Evolutionary conservation across 2,888 invertebrate genomes (phyloP), one percentile per base, ranked within the genome.

Genomic region (Tolmerus cingulatus): DNA sequence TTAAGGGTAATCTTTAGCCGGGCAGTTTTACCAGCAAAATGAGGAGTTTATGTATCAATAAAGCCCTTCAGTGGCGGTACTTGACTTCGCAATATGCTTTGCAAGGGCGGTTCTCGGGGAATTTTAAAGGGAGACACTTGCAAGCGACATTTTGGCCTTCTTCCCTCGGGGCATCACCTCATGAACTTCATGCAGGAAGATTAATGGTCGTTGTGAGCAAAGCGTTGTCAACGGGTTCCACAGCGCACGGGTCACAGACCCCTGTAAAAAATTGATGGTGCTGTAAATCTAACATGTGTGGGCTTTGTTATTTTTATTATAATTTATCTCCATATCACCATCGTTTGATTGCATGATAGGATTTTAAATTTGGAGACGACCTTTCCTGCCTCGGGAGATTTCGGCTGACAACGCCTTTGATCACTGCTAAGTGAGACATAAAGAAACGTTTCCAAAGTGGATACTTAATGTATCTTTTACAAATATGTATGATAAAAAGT

Each of bases 261-360:
- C 66, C 66, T 66, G 66, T 66, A 66, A 66, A 66, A 66, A 66
- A 23, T 66, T 66, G 66, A 66, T 66, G 66, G 66, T 12, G 27
- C 23, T 66, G 66, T 66, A 66, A 66, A 66, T 78, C 78, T 40
- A 43, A 78, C 78, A 78, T 78, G 78, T n/a, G n/a, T 8, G 23
- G 23, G 78, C 37, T 40, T 78, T 78, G 78, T 78, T 43, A 43
- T 43, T 43, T 78, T 78, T 78, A 78, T 34, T 78, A 78, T 78
- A 78, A 78, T 78, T 78, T 40, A 78, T 43, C 78, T 78, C 14
- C 78, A 78, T 43, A 43, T 78, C 78, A 40, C 19, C 78, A 78
- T 43, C 78, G 43, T 78, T 43, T 43, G 78, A 43, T 78, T 37
- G 78, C n/a, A 78, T 78, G 66, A 66, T 23, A 66, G 1, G 23